Conservation (phyloP, 2,113 vertebrate genomes). For the Onychostruthus taczanowskii region DNA sequence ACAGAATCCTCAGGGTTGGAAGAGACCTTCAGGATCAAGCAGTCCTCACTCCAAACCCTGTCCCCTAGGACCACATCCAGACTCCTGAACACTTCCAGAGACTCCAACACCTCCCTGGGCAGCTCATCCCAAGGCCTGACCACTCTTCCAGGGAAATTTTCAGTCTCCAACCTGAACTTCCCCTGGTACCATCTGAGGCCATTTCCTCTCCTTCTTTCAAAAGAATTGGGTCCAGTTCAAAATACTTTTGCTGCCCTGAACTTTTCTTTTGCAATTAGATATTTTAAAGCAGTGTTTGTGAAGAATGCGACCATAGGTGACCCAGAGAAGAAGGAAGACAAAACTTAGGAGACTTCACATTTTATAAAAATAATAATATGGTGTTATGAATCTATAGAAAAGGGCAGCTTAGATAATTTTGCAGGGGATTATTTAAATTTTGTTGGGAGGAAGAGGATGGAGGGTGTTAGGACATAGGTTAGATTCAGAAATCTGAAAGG, state of each 20-base stretch:
- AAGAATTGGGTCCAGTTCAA: not conserved
- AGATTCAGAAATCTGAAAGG: not conserved
- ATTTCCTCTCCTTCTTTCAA: not conserved
- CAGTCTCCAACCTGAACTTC: rapidly evolving
- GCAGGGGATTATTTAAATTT: not conserved
- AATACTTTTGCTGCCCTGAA: not conserved
- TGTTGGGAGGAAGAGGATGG: not conserved
- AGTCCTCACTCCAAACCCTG: not conserved
- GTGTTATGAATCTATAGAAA: not conserved
- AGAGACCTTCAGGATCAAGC: not conserved
- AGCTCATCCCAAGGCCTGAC: not conserved
- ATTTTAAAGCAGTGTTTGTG: not conserved
- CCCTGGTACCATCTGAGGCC: rapidly evolving
- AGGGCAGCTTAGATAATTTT: not conserved
- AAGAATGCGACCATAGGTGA: not conserved
- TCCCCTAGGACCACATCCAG: not conserved
- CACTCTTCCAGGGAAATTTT: not conserved
- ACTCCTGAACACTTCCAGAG: rapidly evolving
- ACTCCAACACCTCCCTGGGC: not conserved
- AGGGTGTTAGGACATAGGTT: not conserved
- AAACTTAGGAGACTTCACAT: not conserved
- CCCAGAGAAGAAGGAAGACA: not conserved
- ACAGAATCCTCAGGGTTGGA: not conserved
- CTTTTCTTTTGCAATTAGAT: not conserved
- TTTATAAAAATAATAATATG: not conserved